Evolutionary conservation across 2,888 invertebrate species (phyloP).

Genomic region (Helobdella robusta): DNA sequence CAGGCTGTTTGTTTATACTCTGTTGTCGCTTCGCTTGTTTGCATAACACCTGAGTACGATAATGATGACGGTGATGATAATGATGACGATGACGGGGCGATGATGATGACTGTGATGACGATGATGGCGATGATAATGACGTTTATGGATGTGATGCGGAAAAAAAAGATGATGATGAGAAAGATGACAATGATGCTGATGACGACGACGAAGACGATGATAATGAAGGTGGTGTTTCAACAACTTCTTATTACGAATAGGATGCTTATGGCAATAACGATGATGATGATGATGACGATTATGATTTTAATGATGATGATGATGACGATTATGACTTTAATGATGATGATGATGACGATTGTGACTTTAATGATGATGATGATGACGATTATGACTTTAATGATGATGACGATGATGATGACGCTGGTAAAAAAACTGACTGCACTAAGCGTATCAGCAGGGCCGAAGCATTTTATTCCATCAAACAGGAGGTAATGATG

Average conservation of each 20-base stretch:
- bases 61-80: neutral
- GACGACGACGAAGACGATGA: conserved; percentile 1
- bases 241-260: neutral
- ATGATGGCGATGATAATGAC: neutral
- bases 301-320: conserved; percentile 22
- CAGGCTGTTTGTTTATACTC: too few relatives aligned
- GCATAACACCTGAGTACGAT: too few relatives aligned
- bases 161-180: neutral
- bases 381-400: conserved; percentile 18
- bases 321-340: conserved; percentile 22
- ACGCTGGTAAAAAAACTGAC: too few relatives aligned
- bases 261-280: neutral
- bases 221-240: neutral
- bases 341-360: conserved; percentile 17
- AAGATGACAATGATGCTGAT: neutral
- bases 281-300: conserved; percentile 7
- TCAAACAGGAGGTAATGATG: too few relatives aligned
- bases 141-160: neutral
- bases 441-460: too few relatives aligned
- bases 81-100: neutral
- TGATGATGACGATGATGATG: conserved; percentile 21
- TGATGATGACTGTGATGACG: neutral
- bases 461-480: too few relatives aligned
- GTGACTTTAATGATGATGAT: conserved; percentile 15
- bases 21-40: too few relatives aligned